These are phyloP conservation scores for Linurgus olivaceus DNA, from an alignment of 2,797 vertebrate genomes.

Conservation along the genomic window DNA sequence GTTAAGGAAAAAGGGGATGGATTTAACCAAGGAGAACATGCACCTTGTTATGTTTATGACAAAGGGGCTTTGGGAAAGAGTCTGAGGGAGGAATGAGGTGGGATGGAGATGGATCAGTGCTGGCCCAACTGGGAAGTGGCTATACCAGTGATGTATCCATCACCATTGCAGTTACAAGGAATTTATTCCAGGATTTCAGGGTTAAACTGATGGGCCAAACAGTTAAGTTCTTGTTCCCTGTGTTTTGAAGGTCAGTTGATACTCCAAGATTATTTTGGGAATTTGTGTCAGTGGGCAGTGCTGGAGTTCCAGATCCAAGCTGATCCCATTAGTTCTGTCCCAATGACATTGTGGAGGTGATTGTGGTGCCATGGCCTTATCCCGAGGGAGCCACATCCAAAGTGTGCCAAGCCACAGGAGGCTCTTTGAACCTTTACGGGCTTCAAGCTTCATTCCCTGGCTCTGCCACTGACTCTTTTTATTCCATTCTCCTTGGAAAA, in stretches of 20 bases:
- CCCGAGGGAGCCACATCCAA: background rate
- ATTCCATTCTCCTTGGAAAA: background rate
- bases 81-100: background rate
- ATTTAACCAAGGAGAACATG: background rate
- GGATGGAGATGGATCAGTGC: background rate
- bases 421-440: background rate
- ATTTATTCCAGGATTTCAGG: background rate
- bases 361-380: background rate
- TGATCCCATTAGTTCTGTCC: background rate
- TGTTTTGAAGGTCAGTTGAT: background rate
- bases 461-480: background rate
- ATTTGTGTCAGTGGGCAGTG: background rate
- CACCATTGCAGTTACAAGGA: background rate
- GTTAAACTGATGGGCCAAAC: background rate
- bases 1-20: background rate
- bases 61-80: background rate
- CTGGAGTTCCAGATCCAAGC: background rate
- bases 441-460: background rate
- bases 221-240: background rate
- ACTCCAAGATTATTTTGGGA: background rate
- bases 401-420: slow-evolving; percentile 14
- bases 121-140: background rate
- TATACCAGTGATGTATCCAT: accelerated
- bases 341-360: background rate
- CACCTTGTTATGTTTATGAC: background rate